phyloP scores from a whole-genome alignment of 2,797 vertebrate genomes.

The Sparidentex hasta region DNA sequence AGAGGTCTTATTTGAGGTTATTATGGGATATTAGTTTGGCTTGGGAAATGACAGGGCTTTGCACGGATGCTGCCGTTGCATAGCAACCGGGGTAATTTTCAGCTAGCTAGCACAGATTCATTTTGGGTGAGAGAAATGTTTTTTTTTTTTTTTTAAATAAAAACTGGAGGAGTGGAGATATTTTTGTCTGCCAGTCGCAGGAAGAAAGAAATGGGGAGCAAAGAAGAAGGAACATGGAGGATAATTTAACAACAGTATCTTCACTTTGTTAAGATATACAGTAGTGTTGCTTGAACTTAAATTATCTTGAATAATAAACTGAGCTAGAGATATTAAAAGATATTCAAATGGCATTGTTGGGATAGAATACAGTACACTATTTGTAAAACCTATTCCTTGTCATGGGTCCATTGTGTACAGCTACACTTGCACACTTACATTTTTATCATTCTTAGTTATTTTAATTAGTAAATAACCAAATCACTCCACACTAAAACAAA shows the following conservation, averaged over 20 bases:
- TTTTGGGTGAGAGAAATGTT: slow-evolving; percentile 72
- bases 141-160: slow-evolving; percentile 55
- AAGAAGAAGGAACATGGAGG: neutral
- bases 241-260: slow-evolving; percentile 12
- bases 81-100: slow-evolving; percentile 86
- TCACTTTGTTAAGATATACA: slow-evolving; percentile 32
- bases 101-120: slow-evolving; percentile 72
- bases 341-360: neutral
- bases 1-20: slow-evolving; percentile 81
- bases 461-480: neutral
- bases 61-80: slow-evolving; percentile 80
- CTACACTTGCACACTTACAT: no score
- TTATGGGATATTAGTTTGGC: slow-evolving; percentile 85
- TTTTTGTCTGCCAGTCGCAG: slow-evolving; percentile 51
- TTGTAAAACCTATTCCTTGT: neutral
- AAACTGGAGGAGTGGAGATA: slow-evolving; percentile 59
- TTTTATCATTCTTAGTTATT: neutral
- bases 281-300: neutral
- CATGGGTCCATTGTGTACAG: neutral
- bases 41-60: slow-evolving; percentile 84
- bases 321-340: neutral
- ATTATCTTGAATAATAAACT: slow-evolving; percentile 1
- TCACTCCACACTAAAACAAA: neutral
- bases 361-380: neutral
- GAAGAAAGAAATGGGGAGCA: slow-evolving; percentile 18